Base-by-base conservation (phyloP, 2,888 invertebrate genomes). In the Eilema caniola region DNA sequence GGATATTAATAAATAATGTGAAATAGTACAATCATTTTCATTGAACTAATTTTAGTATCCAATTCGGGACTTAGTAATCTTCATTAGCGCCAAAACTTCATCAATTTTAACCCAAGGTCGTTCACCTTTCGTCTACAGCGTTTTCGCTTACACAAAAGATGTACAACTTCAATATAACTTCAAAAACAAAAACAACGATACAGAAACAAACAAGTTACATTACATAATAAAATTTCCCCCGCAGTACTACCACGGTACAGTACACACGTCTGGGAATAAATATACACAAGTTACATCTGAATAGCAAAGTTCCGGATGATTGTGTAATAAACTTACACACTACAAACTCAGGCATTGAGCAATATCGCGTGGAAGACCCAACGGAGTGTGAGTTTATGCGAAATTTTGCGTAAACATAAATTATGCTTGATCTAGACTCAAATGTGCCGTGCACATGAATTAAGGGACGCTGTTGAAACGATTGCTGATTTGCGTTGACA, bases 321-420 rank as follows among this genome's bases (percentile, higher is more conserved):
- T 63, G 62, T 65, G 41, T 74, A 77, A 81, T 74, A 77, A 75
- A 81, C 73, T 76, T 75, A 74, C 24, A 71, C 57, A 72, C 65
- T 70, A 76, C 68, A 65, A 75, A 74, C 76, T 72, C 64, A 11
- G 56, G 70, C 78, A 77, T 80, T 81, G 78, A 83, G 80, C 75
- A 83, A 85, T 83, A 85, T 84, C 78, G 76, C 63, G 76, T 68
- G 78, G 75, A 83, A 83, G 81, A 77, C 75, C 73, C 84, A 73
- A 68, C 79, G 77, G 79, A 73, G 76, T 76, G 78, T 71, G 59
- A 60, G 64, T 73, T 78, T 67, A 71, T 76, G 79, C 71, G 76
- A 79, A 76, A 83, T 81, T 79, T 77, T 76, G 78, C 74, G 67
- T 74, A 73, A 14, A 7, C 23, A 23, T 25, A 14, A 33, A 31